A percentile compares a stretch with the other conserved stretches of the same genome.
These are phyloP conservation scores for Drosophila helvetica DNA, from an alignment of 2,888 invertebrate species.

Conservation along the genomic window DNA sequence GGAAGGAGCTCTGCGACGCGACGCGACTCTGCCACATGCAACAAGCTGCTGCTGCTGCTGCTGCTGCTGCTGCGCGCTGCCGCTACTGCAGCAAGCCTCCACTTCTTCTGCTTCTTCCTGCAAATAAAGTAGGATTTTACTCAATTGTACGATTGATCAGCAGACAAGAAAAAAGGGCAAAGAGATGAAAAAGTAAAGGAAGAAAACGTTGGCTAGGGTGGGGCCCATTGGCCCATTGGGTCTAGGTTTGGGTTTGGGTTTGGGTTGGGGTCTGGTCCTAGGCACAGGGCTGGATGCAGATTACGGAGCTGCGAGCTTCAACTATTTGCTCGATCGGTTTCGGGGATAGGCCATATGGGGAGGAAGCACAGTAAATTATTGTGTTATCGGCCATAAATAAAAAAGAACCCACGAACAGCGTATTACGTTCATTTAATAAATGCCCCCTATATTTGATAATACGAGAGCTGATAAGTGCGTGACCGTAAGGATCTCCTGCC, in stretches of 20 bases:
- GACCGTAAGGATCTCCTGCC: no score
- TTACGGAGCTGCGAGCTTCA: conserved; percentile 57
- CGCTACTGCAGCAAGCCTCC: conserved; percentile 28
- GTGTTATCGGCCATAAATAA: no score
- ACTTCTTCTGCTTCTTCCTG: conserved; percentile 53
- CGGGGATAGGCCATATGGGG: conserved; percentile 19
- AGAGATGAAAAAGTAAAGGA: conserved; percentile 23
- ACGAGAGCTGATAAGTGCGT: no score
- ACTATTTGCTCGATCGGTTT: conserved; percentile 56
- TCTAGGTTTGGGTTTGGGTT: conserved; percentile 24
- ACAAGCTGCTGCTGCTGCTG: conserved; percentile 47
- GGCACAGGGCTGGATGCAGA: conserved; percentile 59
- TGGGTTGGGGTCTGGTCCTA: no score
- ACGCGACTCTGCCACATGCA: conserved; percentile 47
- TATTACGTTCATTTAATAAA: no score
- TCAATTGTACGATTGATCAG: conserved; percentile 80
- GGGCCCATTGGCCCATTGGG: conserved; percentile 20
- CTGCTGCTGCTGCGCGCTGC: conserved; percentile 23
- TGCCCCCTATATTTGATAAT: no score
- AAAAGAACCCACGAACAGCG: no score
- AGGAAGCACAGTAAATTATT: conserved; percentile 1
- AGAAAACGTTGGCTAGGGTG: conserved; percentile 20
- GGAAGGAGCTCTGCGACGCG: conserved; percentile 21
- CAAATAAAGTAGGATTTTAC: conserved; percentile 78
- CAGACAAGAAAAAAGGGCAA: conserved; percentile 48